Evolutionary conservation across 2,113 vertebrate genomes (phyloP).

Genomic region (Stigmatopora argus): DNA sequence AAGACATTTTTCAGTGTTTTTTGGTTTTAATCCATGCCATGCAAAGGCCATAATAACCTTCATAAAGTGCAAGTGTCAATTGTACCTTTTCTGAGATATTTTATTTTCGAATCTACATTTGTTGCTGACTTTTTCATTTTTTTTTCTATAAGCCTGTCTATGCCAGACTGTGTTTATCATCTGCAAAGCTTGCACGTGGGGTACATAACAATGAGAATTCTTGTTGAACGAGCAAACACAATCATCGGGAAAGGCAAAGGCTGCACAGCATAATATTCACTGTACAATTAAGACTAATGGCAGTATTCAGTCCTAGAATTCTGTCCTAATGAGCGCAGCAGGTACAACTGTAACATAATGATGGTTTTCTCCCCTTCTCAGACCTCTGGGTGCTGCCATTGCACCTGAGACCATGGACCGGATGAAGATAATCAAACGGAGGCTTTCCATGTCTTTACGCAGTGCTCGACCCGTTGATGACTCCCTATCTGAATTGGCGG

Average conservation of each 20-base stretch:
- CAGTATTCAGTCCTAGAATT: constrained; percentile 3
- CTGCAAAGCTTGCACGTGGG: constrained; percentile 51
- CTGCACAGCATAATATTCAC: constrained; percentile 38
- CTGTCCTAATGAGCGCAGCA: constrained; percentile 21
- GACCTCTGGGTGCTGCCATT: constrained; percentile 50
- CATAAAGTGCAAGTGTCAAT: constrained; percentile 13
- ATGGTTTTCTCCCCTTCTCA: constrained; percentile 15
- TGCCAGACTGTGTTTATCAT: constrained; percentile 30
- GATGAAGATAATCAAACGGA: constrained; percentile 78
- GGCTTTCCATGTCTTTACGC: constrained; percentile 76
- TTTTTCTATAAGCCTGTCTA: constrained; percentile 22
- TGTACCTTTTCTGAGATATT: constrained; percentile 23
- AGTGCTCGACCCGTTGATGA: constrained; percentile 73
- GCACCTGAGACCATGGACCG: constrained; percentile 70
- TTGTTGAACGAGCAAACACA: constrained; percentile 45
- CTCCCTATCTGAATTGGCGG: constrained; percentile 73
- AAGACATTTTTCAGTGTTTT: background rate
- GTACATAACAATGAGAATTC: constrained; percentile 49
- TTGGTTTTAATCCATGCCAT: background rate
- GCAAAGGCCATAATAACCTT: background rate
- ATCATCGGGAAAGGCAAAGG: constrained; percentile 25
- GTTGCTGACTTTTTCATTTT: constrained; percentile 21
- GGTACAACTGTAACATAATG: constrained; percentile 13
- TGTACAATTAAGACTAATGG: constrained; percentile 26
- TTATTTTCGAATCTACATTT: constrained; percentile 9